phyloP scores from a whole-genome alignment of 2,888 invertebrate species.

The Xestobium rufovillosum region DNA sequence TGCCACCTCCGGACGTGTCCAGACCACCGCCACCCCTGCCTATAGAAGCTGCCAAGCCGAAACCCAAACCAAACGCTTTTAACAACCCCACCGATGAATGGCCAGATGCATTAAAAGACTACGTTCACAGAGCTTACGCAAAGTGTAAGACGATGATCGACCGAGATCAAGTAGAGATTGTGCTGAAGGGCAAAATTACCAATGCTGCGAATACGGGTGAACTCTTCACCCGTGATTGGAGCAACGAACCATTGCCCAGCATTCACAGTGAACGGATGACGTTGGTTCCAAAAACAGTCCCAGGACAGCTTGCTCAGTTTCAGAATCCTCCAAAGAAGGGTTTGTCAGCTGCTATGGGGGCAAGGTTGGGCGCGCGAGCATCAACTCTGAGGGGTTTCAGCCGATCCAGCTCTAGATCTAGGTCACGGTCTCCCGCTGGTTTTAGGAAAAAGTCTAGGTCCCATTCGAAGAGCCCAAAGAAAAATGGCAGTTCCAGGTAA shows the following conservation, averaged over 20 bases:
- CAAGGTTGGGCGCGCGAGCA: conserved; percentile 49
- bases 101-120: conserved; percentile 75
- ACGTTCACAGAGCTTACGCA: conserved; percentile 87
- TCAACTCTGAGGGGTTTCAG: conserved; percentile 38
- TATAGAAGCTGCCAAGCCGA: conserved; percentile 23
- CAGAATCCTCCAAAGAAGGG: conserved; percentile 46
- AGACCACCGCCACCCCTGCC: conserved; percentile 49
- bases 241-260: conserved; percentile 84
- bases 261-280: conserved; percentile 71
- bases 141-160: conserved; percentile 83
- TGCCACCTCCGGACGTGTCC: conserved; percentile 32
- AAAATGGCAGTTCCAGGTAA: conserved; percentile 20
- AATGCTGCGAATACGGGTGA: conserved; percentile 82
- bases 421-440: conserved; percentile 34
- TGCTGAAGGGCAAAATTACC: conserved; percentile 89
- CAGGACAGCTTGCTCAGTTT: conserved; percentile 51
- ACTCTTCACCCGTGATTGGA: conserved; percentile 90
- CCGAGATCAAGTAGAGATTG: conserved; percentile 89
- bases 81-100: conserved; percentile 60
- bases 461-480: conserved; percentile 33
- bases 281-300: conserved; percentile 47
- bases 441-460: conserved; percentile 37
- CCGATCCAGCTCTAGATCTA: conserved; percentile 40
- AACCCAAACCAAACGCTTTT: conserved; percentile 37
- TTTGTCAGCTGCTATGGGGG: conserved; percentile 52